These are phyloP conservation scores for Rhagonycha lutea DNA, from an alignment of 2,888 invertebrate genomes.

Conservation along the genomic window DNA sequence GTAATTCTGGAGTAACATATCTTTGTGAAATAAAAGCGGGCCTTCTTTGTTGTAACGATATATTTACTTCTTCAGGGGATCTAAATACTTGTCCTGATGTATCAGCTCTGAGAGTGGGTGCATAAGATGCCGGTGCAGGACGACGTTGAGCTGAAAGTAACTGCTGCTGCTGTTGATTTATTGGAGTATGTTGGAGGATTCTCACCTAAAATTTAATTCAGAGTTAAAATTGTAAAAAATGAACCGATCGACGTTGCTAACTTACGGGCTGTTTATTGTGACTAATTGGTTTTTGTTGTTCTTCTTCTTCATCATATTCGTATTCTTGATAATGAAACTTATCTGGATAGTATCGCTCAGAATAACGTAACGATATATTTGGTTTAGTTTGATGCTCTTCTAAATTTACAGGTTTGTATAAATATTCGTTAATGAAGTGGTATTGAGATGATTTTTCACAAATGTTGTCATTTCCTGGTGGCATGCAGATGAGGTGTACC, in stretches of 20 bases:
- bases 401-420: constrained; percentile 85
- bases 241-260: background rate
- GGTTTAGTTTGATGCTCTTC: constrained; percentile 82
- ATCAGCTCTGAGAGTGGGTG: constrained; percentile 55
- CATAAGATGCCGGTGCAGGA: constrained; percentile 43
- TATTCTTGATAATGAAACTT: constrained; percentile 70
- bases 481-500: constrained; percentile 93
- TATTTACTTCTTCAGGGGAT: constrained; percentile 85
- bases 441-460: constrained; percentile 88
- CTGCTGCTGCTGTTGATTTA: background rate
- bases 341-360: constrained; percentile 82
- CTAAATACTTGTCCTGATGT: constrained; percentile 74
- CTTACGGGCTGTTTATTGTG: constrained; percentile 47
- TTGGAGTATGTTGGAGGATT: constrained; percentile 4
- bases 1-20: constrained; percentile 23
- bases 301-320: constrained; percentile 55
- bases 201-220: constrained; percentile 9
- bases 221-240: background rate
- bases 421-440: constrained; percentile 90
- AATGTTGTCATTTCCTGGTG: constrained; percentile 85
- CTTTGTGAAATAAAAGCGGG: constrained; percentile 62
- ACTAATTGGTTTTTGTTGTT: constrained; percentile 45
- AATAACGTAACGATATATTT: constrained; percentile 77
- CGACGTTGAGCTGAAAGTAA: constrained; percentile 32
- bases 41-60: constrained; percentile 80